phyloP scores from a whole-genome alignment of 2,888 invertebrate species.

The Poecilobothrus nobilitatus region DNA sequence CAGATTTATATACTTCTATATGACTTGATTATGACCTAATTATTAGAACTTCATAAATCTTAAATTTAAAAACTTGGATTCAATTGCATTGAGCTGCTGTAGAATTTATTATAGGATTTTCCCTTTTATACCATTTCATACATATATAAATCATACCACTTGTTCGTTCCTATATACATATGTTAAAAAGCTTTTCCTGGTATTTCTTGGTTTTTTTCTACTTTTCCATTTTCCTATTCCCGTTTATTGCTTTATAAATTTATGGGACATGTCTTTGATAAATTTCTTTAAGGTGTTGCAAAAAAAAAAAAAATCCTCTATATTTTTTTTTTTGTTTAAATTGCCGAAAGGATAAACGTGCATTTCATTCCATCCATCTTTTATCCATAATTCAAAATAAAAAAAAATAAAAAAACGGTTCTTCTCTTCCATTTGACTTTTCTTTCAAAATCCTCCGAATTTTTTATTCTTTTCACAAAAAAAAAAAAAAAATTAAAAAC shows the following conservation, averaged over 20 bases:
- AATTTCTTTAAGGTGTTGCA: conserved; percentile 10
- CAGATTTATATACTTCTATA: too few species aligned
- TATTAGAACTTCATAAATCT: too few species aligned
- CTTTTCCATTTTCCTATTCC: neutral
- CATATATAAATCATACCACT: too few species aligned
- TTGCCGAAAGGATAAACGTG: conserved; percentile 6
- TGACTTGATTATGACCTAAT: too few species aligned
- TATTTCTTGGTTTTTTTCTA: neutral
- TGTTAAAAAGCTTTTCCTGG: neutral
- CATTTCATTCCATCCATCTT: neutral
- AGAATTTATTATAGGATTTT: too few species aligned
- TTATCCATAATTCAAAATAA: neutral
- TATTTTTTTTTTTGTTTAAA: neutral
- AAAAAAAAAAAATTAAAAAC: neutral
- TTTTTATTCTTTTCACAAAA: neutral
- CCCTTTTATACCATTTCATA: too few species aligned
- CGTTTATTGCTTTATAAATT: conserved; percentile 2
- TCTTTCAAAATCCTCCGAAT: neutral
- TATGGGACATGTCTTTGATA: conserved; percentile 7
- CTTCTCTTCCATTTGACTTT: neutral
- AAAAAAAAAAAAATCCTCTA: neutral
- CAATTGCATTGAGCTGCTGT: too few species aligned
- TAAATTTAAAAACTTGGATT: too few species aligned
- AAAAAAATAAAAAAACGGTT: neutral
- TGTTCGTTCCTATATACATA: neutral